Conservation (phyloP, 2,797 vertebrate species). For the Platalea minor region DNA sequence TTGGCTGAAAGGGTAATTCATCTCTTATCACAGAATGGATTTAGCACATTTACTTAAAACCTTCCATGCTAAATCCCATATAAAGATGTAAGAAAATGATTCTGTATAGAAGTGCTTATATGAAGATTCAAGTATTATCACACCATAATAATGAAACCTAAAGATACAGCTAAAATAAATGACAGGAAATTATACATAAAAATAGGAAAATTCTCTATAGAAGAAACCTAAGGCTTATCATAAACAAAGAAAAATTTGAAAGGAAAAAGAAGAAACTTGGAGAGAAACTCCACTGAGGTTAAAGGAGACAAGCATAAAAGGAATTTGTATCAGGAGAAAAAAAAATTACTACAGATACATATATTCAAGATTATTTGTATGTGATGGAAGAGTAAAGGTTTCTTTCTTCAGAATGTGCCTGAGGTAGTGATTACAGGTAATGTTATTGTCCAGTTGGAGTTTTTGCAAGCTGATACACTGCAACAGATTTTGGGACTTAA, state of each 20-base stretch:
- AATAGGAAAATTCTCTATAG: neutral
- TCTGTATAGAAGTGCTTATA: neutral
- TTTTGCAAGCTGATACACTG: neutral
- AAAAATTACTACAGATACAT: neutral
- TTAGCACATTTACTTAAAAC: conserved; percentile 6
- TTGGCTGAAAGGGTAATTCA: neutral
- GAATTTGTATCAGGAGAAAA: neutral
- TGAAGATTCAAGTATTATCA: neutral
- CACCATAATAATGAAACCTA: neutral
- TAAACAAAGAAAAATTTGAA: neutral
- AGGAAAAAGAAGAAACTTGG: neutral
- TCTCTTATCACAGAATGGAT: neutral
- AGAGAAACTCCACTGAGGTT: neutral
- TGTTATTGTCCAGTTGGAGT: neutral
- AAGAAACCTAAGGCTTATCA: neutral
- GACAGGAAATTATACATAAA: neutral
- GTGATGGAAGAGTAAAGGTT: neutral
- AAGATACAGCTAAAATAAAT: neutral
- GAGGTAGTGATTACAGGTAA: neutral
- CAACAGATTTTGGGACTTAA: neutral
- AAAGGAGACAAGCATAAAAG: neutral
- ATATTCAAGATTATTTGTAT: neutral
- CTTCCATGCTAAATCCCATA: neutral
- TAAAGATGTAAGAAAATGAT: neutral
- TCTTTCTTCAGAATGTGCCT: neutral